Evolutionary conservation across 2,113 vertebrate genomes (phyloP).

Genomic region (Ptyas mucosa): DNA sequence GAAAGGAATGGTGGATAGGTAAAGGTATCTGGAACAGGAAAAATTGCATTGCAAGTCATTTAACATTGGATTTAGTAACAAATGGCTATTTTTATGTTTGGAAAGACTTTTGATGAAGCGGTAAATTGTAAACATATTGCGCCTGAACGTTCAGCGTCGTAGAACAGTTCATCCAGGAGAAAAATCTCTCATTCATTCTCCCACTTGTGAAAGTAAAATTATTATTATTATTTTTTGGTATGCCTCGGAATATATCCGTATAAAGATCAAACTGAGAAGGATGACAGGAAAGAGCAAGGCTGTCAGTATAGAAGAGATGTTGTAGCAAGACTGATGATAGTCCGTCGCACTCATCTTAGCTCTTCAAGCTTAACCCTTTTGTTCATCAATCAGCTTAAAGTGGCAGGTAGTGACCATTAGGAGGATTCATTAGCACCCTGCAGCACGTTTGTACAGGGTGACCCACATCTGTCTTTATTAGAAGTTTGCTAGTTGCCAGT

Average conservation of each 20-base stretch:
- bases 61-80: neutral
- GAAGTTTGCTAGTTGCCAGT: conserved; percentile 72
- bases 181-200: conserved; percentile 33
- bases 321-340: conserved; percentile 63
- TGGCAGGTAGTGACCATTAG: conserved; percentile 79
- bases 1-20: neutral
- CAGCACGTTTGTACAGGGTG: conserved; percentile 67
- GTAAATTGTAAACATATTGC: neutral
- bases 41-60: neutral
- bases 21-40: neutral
- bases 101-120: neutral
- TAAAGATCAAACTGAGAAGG: conserved; percentile 25
- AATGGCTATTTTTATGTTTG: neutral
- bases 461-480: conserved; percentile 86
- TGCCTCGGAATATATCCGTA: conserved; percentile 20
- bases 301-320: conserved; percentile 45
- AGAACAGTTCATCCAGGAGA: conserved; percentile 20
- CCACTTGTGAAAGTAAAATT: conserved; percentile 24
- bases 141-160: neutral
- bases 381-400: conserved; percentile 73
- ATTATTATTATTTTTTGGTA: neutral
- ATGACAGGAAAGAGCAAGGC: conserved; percentile 37
- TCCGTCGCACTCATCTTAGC: conserved; percentile 62
- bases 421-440: conserved; percentile 78
- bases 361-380: conserved; percentile 71